These are phyloP conservation scores for Calliphora vicina DNA, from an alignment of 1,140 invertebrate species.

Conservation along the genomic window DNA sequence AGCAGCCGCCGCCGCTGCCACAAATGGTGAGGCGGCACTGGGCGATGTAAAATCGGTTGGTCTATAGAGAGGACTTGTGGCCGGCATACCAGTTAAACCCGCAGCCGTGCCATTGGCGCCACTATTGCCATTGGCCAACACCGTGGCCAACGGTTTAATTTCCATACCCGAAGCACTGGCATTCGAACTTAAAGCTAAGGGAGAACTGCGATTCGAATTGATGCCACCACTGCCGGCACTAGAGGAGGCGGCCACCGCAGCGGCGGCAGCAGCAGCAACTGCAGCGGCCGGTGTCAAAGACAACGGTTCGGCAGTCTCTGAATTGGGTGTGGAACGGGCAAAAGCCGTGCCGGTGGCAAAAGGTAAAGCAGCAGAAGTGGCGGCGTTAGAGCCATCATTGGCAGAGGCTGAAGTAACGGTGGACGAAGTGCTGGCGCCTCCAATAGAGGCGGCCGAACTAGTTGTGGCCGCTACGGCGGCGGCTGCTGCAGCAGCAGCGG, in stretches of 20 bases:
- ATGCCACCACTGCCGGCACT: conserved; percentile 51
- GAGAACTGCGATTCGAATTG: conserved; percentile 59
- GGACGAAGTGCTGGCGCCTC: conserved; percentile 44
- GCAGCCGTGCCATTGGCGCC: conserved; percentile 47
- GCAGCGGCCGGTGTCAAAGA: conserved; percentile 45
- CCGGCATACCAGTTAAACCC: conserved; percentile 49
- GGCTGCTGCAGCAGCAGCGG: conserved; percentile 53
- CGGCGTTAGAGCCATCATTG: conserved; percentile 41
- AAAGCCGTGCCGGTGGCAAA: conserved; percentile 53
- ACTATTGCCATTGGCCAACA: conserved; percentile 53
- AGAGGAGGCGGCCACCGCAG: conserved; percentile 52
- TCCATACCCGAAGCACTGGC: conserved; percentile 50
- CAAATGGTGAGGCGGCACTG: conserved; percentile 55
- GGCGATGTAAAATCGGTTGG: conserved; percentile 60
- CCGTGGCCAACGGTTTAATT: conserved; percentile 34
- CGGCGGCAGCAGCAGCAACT: conserved; percentile 51
- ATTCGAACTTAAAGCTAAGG: conserved; percentile 59
- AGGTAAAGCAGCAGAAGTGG: conserved; percentile 44
- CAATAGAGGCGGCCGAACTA: conserved; percentile 44
- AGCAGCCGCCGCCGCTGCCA: conserved; percentile 55
- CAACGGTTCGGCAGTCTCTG: conserved; percentile 53
- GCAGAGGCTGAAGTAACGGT: conserved; percentile 35
- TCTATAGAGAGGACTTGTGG: conserved; percentile 55
- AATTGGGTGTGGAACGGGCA: conserved; percentile 59
- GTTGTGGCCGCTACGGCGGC: conserved; percentile 46